Conservation (phyloP, 2,888 invertebrate genomes). For the Dascillus cervinus region DNA sequence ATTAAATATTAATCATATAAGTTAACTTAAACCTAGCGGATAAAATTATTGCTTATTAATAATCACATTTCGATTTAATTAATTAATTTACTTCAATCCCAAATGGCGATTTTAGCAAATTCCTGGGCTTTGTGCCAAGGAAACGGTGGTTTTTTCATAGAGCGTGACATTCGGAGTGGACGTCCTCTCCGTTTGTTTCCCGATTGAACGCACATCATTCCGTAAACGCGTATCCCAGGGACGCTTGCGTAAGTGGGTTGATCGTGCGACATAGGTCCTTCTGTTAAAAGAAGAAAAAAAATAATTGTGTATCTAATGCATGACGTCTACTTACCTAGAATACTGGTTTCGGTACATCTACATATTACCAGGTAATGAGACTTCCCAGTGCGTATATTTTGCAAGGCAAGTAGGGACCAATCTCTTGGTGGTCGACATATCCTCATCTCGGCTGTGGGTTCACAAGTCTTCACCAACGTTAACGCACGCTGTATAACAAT, state of each 20-base stretch:
- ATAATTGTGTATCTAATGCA: too few relatives aligned
- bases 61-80: too few relatives aligned
- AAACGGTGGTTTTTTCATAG: conserved; percentile 50
- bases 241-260: conserved; percentile 91
- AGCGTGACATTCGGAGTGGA: conserved; percentile 39
- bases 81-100: conserved; percentile 56
- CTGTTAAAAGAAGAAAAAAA: conserved; percentile 43
- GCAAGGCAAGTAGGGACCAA: conserved; percentile 85
- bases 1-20: too few relatives aligned
- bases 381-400: conserved; percentile 87
- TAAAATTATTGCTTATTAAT: too few relatives aligned
- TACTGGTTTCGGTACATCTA: conserved; percentile 76
- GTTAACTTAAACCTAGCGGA: too few relatives aligned
- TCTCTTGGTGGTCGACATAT: conserved; percentile 82
- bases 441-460: conserved; percentile 85
- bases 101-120: conserved; percentile 58
- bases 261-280: conserved; percentile 90
- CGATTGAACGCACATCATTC: conserved; percentile 79
- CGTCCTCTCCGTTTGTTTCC: conserved; percentile 41
- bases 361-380: conserved; percentile 91
- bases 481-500: conserved; percentile 56
- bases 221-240: conserved; percentile 86
- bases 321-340: conserved; percentile 79
- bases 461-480: conserved; percentile 88
- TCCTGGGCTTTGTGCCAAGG: conserved; percentile 73